Conservation (phyloP, 2,888 invertebrate species). For the Athrips mouffetella region DNA sequence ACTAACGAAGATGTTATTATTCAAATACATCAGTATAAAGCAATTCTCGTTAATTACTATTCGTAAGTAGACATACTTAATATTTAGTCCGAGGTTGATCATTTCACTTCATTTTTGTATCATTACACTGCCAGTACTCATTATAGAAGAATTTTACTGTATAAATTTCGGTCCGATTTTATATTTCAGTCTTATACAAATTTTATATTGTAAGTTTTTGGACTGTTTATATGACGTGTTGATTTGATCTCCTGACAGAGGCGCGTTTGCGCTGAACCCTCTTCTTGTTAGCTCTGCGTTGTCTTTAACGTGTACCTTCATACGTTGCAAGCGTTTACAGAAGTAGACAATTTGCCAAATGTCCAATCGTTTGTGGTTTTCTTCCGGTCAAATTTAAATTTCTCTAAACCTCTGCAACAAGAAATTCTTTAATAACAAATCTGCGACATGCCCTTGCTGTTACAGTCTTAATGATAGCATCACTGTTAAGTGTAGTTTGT, state of each 20-base stretch:
- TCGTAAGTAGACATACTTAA: slow-evolving; percentile 70
- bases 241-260: slow-evolving; percentile 30
- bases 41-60: slow-evolving; percentile 75
- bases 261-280: slow-evolving; percentile 31
- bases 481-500: slow-evolving; percentile 4
- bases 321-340: too few relatives aligned
- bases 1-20: slow-evolving; percentile 58
- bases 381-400: too few relatives aligned
- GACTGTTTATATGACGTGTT: slow-evolving; percentile 50
- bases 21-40: slow-evolving; percentile 66
- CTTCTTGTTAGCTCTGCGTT: slow-evolving; percentile 51
- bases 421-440: too few relatives aligned
- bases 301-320: slow-evolving; percentile 34
- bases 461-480: not conserved
- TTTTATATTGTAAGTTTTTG: slow-evolving; percentile 68
- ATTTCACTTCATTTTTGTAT: slow-evolving; percentile 55
- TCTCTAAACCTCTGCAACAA: too few relatives aligned
- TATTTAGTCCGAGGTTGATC: slow-evolving; percentile 41
- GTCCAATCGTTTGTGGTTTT: too few relatives aligned
- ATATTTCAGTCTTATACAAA: slow-evolving; percentile 73
- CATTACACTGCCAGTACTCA: slow-evolving; percentile 37
- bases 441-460: slow-evolving; percentile 13
- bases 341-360: too few relatives aligned
- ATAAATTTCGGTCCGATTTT: slow-evolving; percentile 72
- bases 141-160: slow-evolving; percentile 61